A percentile compares a stretch with the other conserved stretches of the same genome.
Conservation (phyloP, 2,888 invertebrate species). For the Alloplasta piceator region DNA sequence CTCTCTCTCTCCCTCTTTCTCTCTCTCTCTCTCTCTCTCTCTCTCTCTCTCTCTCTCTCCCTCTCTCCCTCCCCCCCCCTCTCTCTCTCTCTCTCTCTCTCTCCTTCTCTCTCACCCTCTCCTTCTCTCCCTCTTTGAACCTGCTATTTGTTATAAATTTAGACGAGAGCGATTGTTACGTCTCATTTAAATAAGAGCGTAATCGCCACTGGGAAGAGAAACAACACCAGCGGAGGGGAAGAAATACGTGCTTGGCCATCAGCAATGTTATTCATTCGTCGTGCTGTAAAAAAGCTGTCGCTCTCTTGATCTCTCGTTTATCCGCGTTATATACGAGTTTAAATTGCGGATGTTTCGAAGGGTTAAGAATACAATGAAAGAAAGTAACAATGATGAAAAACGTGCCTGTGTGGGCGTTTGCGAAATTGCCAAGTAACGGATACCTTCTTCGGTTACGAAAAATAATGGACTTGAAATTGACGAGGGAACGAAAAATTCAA, state of each 20-base stretch:
- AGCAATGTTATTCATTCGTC: constrained; percentile 19
- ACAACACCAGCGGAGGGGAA: constrained; percentile 43
- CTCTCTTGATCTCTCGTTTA: constrained; percentile 29
- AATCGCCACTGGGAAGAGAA: constrained; percentile 51
- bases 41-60: constrained; percentile 14
- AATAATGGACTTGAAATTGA: no score
- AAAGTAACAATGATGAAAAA: background rate
- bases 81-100: background rate
- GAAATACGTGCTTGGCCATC: constrained; percentile 39
- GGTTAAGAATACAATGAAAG: constrained; percentile 50
- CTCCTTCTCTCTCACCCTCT: background rate
- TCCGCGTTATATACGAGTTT: constrained; percentile 33
- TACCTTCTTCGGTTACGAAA: no score
- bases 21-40: no score
- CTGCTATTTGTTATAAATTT: constrained; percentile 61
- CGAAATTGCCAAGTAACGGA: background rate
- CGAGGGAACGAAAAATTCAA: no score
- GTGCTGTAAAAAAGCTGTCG: constrained; percentile 6
- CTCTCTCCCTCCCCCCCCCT: constrained; percentile 2
- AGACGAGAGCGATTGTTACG: constrained; percentile 61
- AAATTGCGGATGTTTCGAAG: constrained; percentile 69
- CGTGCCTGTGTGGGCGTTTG: background rate
- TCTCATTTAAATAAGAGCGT: constrained; percentile 63
- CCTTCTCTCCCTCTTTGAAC: background rate
- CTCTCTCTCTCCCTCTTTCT: constrained; percentile 25